Evolutionary conservation across 2,797 vertebrate species (phyloP), one percentile per base, ranked within the genome.

Genomic region (Arnoldichthys spilopterus): DNA sequence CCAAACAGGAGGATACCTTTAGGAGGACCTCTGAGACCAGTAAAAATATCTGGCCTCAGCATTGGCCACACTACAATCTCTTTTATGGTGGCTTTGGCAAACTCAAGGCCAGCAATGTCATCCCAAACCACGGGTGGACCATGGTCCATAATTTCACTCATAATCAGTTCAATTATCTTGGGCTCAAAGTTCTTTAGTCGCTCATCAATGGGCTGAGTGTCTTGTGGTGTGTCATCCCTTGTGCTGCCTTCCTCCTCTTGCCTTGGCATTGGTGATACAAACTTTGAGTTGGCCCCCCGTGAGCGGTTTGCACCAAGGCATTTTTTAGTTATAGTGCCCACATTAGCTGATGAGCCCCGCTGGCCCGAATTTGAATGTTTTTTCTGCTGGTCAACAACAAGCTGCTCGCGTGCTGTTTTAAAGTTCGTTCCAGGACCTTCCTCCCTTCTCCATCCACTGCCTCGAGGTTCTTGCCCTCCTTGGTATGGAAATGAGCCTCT

Each of bases 41-140:
- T 98, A 64, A 99, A 99, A 85, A 99, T 97, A 85, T 99, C 98
- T 4, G 97, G 98, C 28, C 98, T 92, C 86, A 99, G 85, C 98
- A 99, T 98, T 56, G 98, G 98, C 98, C 98, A 99, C 20, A 99
- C 96, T 5, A 99, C 96, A 5, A 99, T 98, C 90, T 99, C 98
- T 85, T 98, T 97, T 80, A 99, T 98, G 0, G 96, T 97, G 11
- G 95, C 91, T 90, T 99, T 99, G 45, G 97, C 98, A 86, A 98
- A 99, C 74, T 99, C 96, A 30, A 98, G 92, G 2, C 97, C 97
- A 0, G 98, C 98, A 4, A 99, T 98, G 85, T 99, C 97, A 5
- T 98, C 97, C 98, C 98, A 99, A 64, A 82, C 84, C 20, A 99
- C 92, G 0, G 96, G 95, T 26, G 96, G 96, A 0, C 97, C 97